phyloP scores from a whole-genome alignment of 2,113 vertebrate genomes.

The Cynopterus brachyotis region DNA sequence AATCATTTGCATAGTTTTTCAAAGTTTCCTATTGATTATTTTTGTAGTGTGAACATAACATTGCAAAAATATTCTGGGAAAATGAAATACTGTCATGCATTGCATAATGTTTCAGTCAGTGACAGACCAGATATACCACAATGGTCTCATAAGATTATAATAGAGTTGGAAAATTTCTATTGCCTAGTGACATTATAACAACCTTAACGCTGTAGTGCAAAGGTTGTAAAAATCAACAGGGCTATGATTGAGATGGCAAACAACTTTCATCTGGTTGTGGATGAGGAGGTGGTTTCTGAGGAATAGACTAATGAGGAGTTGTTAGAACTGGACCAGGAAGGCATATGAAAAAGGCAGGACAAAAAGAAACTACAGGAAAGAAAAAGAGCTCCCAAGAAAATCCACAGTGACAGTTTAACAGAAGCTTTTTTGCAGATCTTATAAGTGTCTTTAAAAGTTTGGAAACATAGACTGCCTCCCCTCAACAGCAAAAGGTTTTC shows the following conservation, averaged over 20 bases:
- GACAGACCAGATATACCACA: neutral
- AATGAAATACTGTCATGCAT: neutral
- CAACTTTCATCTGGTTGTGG: neutral
- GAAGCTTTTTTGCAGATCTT: neutral
- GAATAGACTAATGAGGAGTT: neutral
- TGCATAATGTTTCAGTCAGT: neutral
- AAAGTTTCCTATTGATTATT: conserved; percentile 33
- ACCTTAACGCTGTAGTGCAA: neutral
- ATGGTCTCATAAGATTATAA: neutral
- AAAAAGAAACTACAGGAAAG: neutral
- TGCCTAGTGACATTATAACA: neutral
- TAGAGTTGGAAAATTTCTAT: neutral
- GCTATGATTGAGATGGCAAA: neutral
- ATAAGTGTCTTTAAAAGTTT: neutral
- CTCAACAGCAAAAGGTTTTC: neutral
- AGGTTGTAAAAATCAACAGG: neutral
- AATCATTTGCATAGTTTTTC: conserved; percentile 28
- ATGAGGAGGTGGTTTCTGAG: neutral
- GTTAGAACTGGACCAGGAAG: neutral
- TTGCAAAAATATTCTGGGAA: neutral
- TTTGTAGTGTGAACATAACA: conserved; percentile 24
- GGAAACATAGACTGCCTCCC: neutral
- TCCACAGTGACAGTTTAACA: neutral
- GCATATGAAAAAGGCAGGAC: neutral
- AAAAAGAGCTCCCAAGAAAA: neutral